Percentiles rank a stretch among this genome's conserved stretches.
Conservation (phyloP, 2,797 vertebrate species). For the Pelodytes ibericus region DNA sequence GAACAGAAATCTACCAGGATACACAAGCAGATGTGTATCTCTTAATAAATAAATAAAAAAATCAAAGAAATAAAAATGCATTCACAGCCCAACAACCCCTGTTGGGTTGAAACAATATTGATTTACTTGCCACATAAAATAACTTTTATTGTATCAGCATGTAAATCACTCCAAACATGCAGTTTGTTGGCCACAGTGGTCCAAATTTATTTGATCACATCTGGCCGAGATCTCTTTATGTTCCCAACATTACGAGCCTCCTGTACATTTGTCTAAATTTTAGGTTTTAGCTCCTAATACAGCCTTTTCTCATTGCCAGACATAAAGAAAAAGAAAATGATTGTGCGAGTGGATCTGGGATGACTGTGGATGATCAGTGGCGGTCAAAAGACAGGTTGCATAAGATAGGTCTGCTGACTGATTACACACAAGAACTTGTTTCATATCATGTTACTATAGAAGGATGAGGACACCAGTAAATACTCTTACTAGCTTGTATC, state of each 20-base stretch:
- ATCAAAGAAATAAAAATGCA: neutral
- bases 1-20: constrained; percentile 13
- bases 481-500: too few species aligned
- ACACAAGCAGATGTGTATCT: constrained; percentile 31
- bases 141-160: constrained; percentile 52
- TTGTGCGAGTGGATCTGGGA: too few species aligned
- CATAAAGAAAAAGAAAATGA: too few species aligned
- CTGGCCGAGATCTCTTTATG: constrained; percentile 34
- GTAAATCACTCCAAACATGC: constrained; percentile 39
- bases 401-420: too few species aligned
- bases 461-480: too few species aligned
- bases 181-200: constrained; percentile 34
- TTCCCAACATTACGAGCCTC: constrained; percentile 37
- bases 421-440: too few species aligned
- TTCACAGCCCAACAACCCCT: constrained; percentile 19
- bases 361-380: too few species aligned
- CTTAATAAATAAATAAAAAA: constrained; percentile 23
- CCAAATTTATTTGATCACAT: constrained; percentile 46
- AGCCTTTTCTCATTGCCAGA: constrained; percentile 15
- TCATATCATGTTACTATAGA: too few species aligned
- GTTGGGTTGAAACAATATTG: constrained; percentile 44
- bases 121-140: constrained; percentile 48
- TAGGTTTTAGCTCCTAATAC: too few species aligned
- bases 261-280: constrained; percentile 23
- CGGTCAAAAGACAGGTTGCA: too few species aligned